Evolutionary conservation across 2,797 vertebrate genomes (phyloP).

Genomic region (Tangara arthus): DNA sequence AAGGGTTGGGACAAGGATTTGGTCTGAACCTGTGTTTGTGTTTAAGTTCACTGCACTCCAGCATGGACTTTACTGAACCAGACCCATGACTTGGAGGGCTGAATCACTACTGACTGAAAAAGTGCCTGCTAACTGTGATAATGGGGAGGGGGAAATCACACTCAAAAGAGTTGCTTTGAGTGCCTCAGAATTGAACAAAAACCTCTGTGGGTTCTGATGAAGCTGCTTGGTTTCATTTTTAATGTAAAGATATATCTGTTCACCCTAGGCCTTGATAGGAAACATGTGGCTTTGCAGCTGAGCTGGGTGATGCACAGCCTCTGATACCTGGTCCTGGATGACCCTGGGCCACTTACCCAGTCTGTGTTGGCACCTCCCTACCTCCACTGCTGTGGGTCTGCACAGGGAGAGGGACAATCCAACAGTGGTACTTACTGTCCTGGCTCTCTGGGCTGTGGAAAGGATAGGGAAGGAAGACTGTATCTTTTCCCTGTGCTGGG

Average conservation of each 20-base stretch:
- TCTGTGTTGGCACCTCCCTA: neutral
- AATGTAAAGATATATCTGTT: neutral
- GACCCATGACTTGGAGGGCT: neutral
- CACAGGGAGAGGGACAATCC: too few species aligned
- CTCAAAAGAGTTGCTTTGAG: neutral
- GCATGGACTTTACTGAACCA: neutral
- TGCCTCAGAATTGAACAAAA: neutral
- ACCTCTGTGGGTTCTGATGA: neutral
- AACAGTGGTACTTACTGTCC: neutral
- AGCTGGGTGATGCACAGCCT: fast-evolving
- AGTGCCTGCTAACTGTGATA: neutral
- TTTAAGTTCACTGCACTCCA: fast-evolving
- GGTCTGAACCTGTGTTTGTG: neutral
- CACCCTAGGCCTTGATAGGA: neutral
- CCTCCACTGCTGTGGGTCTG: neutral
- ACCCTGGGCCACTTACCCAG: neutral
- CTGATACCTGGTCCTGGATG: neutral
- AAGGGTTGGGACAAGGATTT: neutral
- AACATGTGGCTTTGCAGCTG: neutral
- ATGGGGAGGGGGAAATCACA: neutral
- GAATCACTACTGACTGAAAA: neutral
- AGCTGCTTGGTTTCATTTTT: neutral
- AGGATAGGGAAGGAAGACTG: neutral
- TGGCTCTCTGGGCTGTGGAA: neutral
- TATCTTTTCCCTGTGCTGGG: neutral